Evolutionary conservation across 2,797 vertebrate genomes (phyloP).

Genomic region (Australoheros facetus): DNA sequence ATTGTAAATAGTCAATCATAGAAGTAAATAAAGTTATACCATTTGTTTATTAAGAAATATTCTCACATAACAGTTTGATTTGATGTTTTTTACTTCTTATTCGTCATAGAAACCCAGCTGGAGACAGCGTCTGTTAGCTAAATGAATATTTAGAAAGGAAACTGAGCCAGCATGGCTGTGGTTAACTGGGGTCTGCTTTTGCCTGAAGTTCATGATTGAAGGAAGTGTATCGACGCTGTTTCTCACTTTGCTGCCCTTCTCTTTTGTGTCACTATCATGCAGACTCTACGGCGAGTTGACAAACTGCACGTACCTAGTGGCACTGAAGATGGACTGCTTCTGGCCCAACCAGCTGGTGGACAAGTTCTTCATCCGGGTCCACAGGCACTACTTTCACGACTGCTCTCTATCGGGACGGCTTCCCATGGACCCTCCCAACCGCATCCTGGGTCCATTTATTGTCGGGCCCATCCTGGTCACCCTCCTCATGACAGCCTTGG

Average conservation of each 20-base stretch:
- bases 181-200: background rate
- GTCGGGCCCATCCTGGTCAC: constrained; percentile 88
- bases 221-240: background rate
- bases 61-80: background rate
- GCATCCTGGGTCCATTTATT: constrained; percentile 90
- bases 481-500: constrained; percentile 90
- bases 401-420: constrained; percentile 87
- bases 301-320: constrained; percentile 88
- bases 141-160: background rate
- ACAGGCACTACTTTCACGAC: constrained; percentile 88
- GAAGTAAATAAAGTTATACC: background rate
- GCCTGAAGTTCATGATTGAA: background rate
- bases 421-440: constrained; percentile 87
- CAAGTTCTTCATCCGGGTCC: constrained; percentile 88
- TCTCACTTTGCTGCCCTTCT: background rate
- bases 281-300: constrained; percentile 90
- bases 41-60: background rate
- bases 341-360: constrained; percentile 94
- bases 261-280: constrained; percentile 31
- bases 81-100: background rate
- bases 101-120: background rate
- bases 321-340: constrained; percentile 84
- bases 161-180: background rate
- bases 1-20: background rate
- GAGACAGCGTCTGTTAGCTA: background rate